Percentiles rank a stretch among this genome's conserved stretches.
These are phyloP conservation scores for Eupithecia subfuscata DNA, from an alignment of 2,888 invertebrate species.

Conservation along the genomic window DNA sequence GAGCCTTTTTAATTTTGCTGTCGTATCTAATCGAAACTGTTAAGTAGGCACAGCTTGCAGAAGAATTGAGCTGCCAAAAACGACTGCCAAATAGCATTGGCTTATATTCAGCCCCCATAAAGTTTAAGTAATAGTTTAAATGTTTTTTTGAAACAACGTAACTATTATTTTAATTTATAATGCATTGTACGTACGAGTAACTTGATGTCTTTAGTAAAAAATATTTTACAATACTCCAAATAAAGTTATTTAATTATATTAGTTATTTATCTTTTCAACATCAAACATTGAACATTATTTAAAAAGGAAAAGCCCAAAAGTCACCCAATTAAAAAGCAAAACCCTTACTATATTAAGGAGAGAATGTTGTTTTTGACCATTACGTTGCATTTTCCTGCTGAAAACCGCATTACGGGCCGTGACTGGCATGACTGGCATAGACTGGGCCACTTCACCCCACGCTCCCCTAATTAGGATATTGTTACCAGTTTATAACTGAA, in stretches of 20 bases:
- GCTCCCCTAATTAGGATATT: conserved; percentile 30
- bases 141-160: background rate
- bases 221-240: background rate
- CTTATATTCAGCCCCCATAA: background rate
- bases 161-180: background rate
- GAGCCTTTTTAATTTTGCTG: background rate
- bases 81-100: conserved; percentile 25
- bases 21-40: background rate
- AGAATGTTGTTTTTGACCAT: conserved; percentile 43
- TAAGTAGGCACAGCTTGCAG: background rate
- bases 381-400: conserved; percentile 45
- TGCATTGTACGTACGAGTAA: background rate
- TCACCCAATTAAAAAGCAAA: conserved; percentile 16
- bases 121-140: background rate
- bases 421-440: conserved; percentile 42
- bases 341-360: conserved; percentile 42
- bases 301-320: background rate
- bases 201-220: background rate
- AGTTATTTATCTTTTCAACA: background rate
- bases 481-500: conserved; percentile 32
- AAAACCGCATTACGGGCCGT: conserved; percentile 48
- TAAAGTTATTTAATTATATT: background rate
- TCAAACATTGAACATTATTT: background rate
- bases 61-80: conserved; percentile 13
- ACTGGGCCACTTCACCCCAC: conserved; percentile 18